A percentile compares a stretch with the other conserved stretches of the same genome.
These are phyloP conservation scores for Heliconius erato DNA, from an alignment of 2,888 invertebrate species.

Conservation along the genomic window DNA sequence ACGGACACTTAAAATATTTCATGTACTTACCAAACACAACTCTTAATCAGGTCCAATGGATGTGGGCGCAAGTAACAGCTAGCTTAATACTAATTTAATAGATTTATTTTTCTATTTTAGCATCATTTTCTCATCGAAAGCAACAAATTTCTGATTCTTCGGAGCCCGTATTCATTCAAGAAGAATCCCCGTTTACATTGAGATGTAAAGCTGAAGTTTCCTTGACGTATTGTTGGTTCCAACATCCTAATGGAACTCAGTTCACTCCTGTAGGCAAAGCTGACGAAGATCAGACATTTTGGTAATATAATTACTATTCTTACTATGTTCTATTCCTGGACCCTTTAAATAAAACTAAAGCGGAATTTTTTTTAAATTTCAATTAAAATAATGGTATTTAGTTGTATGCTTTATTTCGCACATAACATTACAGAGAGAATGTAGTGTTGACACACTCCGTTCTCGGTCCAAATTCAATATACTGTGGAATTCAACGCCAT, in stretches of 20 bases:
- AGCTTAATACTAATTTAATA: neutral
- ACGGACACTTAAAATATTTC: too few species aligned
- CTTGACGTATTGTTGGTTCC: conserved; percentile 80
- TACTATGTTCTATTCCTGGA: neutral
- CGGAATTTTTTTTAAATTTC: too few species aligned
- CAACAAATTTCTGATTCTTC: conserved; percentile 42
- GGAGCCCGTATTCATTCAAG: conserved; percentile 67
- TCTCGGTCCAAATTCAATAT: too few species aligned
- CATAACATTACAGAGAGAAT: neutral
- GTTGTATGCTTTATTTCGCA: neutral
- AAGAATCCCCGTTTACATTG: conserved; percentile 65
- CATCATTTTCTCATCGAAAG: conserved; percentile 31
- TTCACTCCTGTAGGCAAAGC: conserved; percentile 67
- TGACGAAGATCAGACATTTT: conserved; percentile 64
- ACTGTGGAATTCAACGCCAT: neutral
- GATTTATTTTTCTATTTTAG: neutral
- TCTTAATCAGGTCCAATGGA: too few species aligned
- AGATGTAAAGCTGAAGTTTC: conserved; percentile 70
- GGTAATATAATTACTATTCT: conserved; percentile 59
- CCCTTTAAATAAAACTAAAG: neutral
- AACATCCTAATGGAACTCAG: conserved; percentile 76
- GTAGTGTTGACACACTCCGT: too few species aligned
- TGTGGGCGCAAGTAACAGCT: too few species aligned
- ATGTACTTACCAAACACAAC: too few species aligned
- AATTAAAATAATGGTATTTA: too few species aligned